These are phyloP conservation scores for Dysidea cf. avara DNA, from an alignment of 37 sponge, comb jelly and placozoan genomes.

Conservation along the genomic window DNA sequence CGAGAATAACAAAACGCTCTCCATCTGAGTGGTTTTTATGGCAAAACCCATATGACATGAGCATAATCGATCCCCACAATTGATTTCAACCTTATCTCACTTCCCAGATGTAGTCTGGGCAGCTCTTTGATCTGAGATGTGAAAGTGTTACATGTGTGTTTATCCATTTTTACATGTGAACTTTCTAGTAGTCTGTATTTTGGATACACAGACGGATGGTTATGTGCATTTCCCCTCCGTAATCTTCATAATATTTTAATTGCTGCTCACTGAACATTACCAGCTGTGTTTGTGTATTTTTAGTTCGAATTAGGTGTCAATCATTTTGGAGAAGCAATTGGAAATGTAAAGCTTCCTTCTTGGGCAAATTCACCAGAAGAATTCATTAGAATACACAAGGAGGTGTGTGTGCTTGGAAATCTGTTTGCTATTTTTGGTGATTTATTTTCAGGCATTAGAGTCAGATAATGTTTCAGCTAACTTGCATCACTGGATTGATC, in stretches of 20 bases:
- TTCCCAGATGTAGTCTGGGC: too few species aligned
- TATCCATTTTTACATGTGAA: too few species aligned
- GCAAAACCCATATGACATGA: too few species aligned
- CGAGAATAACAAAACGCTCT: too few species aligned
- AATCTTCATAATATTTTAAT: neutral
- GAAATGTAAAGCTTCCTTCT: constrained; percentile 77
- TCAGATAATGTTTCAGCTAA: constrained; percentile 84
- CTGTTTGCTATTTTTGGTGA: constrained; percentile 3
- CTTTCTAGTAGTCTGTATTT: too few species aligned
- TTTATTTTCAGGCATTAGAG: constrained; percentile 70
- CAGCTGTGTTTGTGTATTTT: neutral
- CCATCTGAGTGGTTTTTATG: too few species aligned
- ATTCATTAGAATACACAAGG: constrained; percentile 62
- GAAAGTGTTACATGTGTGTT: too few species aligned
- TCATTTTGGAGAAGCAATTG: constrained; percentile 56
- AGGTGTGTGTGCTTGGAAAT: constrained; percentile 33
- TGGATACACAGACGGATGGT: too few species aligned
- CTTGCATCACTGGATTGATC: constrained; percentile 90
- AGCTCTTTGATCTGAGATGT: too few species aligned
- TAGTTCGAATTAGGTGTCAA: constrained; percentile 26
- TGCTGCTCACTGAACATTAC: too few species aligned
- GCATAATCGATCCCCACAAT: too few species aligned
- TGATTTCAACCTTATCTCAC: too few species aligned
- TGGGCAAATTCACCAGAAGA: constrained; percentile 76
- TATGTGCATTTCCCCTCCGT: neutral